Percentiles rank a stretch among this genome's conserved stretches.
Conservation (phyloP, 92 coral and sea anemone genomes). For the Galaxea fascicularis region DNA sequence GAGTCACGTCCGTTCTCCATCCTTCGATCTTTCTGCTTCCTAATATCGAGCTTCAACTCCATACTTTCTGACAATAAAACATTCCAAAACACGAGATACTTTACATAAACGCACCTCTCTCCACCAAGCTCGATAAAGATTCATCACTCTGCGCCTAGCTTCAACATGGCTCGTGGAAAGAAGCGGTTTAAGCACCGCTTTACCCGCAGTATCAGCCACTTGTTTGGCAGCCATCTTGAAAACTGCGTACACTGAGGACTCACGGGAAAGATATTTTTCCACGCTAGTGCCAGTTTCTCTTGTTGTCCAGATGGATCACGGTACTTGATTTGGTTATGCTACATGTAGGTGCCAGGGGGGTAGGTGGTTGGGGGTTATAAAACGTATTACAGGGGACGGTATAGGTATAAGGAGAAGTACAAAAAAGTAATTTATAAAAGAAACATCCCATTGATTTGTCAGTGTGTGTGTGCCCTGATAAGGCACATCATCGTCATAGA, state of each 20-base stretch:
- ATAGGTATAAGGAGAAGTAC: no score
- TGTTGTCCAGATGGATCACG: background rate
- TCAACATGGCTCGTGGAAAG: conserved; percentile 96
- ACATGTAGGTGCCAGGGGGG: no score
- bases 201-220: conserved; percentile 83
- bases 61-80: background rate
- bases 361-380: no score
- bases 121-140: conserved; percentile 99
- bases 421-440: no score
- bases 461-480: no score
- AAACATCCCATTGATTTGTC: no score
- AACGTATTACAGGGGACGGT: no score
- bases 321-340: no score
- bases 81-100: background rate
- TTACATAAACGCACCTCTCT: conserved; percentile 86
- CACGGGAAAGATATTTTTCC: conserved; percentile 15
- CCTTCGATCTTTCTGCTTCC: no score
- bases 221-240: conserved; percentile 97
- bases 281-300: conserved; percentile 19
- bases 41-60: background rate
- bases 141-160: conserved; percentile 97
- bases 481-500: no score
- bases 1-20: no score
- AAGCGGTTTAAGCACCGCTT: conserved; percentile 94
- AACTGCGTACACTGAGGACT: background rate